Percentiles rank a stretch among this genome's conserved stretches.
These are phyloP conservation scores for Drosophila kepulauana DNA, from an alignment of 1,140 invertebrate species.

Conservation along the genomic window DNA sequence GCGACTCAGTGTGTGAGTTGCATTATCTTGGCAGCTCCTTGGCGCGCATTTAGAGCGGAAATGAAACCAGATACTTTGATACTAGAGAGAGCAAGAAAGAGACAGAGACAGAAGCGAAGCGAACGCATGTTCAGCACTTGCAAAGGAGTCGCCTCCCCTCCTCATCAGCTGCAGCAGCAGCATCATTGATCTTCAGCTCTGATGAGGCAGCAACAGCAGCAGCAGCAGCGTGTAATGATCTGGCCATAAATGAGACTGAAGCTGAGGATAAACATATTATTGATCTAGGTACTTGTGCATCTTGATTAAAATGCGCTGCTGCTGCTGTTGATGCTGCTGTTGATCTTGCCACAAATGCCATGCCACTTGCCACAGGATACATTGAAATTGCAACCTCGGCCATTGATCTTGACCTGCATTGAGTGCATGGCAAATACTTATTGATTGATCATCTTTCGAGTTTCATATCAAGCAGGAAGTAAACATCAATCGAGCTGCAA, in stretches of 20 bases:
- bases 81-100: conserved; percentile 8
- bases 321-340: conserved; percentile 27
- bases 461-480: conserved; percentile 19
- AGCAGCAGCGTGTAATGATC: conserved; percentile 38
- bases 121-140: conserved; percentile 44
- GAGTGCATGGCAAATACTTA: neutral
- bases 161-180: conserved; percentile 13
- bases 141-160: conserved; percentile 22
- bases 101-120: conserved; percentile 1
- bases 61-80: conserved; percentile 84
- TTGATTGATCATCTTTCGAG: conserved; percentile 2
- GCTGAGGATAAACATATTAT: conserved; percentile 33
- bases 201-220: conserved; percentile 38
- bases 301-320: conserved; percentile 41
- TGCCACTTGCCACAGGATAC: conserved; percentile 38
- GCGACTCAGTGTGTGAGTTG: conserved; percentile 33
- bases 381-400: conserved; percentile 15
- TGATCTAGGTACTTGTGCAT: conserved; percentile 43
- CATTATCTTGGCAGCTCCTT: conserved; percentile 76
- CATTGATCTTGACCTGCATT: conserved; percentile 16
- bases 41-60: conserved; percentile 68
- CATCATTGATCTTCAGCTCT: conserved; percentile 41
- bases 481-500: conserved; percentile 48
- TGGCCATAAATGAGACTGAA: conserved; percentile 42
- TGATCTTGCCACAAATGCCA: conserved; percentile 40